Conservation (phyloP, 64 coral and sea anemone species). For the Porites lutea region DNA sequence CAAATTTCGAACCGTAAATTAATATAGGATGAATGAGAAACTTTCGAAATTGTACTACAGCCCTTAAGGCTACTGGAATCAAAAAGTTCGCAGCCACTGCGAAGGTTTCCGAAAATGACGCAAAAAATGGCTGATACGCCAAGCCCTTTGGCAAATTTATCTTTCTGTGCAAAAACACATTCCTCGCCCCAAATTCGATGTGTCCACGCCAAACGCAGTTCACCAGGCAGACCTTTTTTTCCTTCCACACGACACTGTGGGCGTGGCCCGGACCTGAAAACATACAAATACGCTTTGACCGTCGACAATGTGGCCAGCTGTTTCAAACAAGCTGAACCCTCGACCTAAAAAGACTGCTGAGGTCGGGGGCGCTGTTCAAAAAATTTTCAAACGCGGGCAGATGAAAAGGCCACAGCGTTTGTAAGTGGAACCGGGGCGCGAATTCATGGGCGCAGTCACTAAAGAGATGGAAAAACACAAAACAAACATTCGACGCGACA, state of each 20-base stretch:
- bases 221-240: too few species aligned
- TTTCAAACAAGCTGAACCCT: conserved; percentile 9
- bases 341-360: neutral
- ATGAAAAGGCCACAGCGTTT: conserved; percentile 24
- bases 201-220: neutral
- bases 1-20: too few species aligned
- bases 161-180: neutral
- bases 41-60: conserved; percentile 12
- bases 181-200: conserved; percentile 25
- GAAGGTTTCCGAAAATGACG: neutral
- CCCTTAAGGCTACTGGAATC: conserved; percentile 25
- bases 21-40: too few species aligned
- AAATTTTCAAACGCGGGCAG: neutral
- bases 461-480: conserved; percentile 39
- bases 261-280: neutral
- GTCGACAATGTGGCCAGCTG: conserved; percentile 34
- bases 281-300: neutral
- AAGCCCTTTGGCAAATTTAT: conserved; percentile 61
- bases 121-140: conserved; percentile 30
- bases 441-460: conserved; percentile 51
- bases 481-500: neutral
- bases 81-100: conserved; percentile 31
- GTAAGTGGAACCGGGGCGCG: conserved; percentile 32
- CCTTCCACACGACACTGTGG: too few species aligned
- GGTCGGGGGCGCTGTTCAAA: neutral